These are phyloP conservation scores for Cheiracanthium punctorium DNA, from an alignment of 2,888 invertebrate genomes.

Conservation along the genomic window DNA sequence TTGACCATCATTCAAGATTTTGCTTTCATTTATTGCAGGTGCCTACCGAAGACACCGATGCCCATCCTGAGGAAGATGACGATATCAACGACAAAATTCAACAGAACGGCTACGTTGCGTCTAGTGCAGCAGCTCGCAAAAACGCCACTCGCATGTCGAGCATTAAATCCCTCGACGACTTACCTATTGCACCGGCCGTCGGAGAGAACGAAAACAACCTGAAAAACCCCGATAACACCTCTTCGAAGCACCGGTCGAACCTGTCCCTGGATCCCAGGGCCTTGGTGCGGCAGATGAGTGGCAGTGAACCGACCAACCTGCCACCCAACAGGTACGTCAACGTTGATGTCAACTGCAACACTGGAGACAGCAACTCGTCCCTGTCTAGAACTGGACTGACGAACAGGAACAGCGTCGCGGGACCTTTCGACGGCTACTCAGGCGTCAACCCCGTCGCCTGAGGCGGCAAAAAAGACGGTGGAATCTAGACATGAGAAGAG, in stretches of 20 bases:
- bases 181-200: slow-evolving; percentile 44
- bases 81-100: background rate
- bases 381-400: slow-evolving; percentile 17
- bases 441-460: slow-evolving; percentile 68
- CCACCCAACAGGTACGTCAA: slow-evolving; percentile 51
- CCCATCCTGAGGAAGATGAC: background rate
- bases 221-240: slow-evolving; percentile 17
- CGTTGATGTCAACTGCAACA: slow-evolving; percentile 63
- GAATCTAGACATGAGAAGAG: too few relatives aligned
- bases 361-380: slow-evolving; percentile 27
- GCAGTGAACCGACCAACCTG: slow-evolving; percentile 16
- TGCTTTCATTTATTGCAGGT: slow-evolving; percentile 19
- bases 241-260: slow-evolving; percentile 33
- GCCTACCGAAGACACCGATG: slow-evolving; percentile 35
- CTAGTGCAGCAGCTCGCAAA: background rate
- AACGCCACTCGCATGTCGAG: slow-evolving; percentile 26
- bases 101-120: slow-evolving; percentile 13
- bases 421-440: slow-evolving; percentile 57
- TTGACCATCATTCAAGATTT: background rate
- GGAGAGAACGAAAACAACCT: slow-evolving; percentile 39
- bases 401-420: slow-evolving; percentile 33
- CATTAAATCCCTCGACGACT: slow-evolving; percentile 59
- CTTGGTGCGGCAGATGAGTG: slow-evolving; percentile 37
- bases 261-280: slow-evolving; percentile 52
- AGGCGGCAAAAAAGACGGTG: too few relatives aligned